Evolutionary conservation across 1,140 invertebrate species (phyloP), one percentile per base, ranked within the genome.

Genomic region (Limonius californicus): DNA sequence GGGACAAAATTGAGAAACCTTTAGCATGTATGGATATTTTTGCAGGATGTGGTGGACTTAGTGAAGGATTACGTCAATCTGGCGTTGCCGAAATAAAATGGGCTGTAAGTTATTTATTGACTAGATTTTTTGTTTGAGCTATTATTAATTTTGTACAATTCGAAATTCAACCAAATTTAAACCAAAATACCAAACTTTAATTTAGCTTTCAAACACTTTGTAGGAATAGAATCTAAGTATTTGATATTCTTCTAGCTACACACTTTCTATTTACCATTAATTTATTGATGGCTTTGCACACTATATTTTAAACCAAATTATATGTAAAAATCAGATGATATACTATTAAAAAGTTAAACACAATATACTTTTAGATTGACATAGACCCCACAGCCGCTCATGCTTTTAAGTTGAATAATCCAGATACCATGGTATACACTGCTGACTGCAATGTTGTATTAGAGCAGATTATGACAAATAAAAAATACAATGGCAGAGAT

Each of bases 1-100:
- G 70, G 74, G 73, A 66, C 27, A 35, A 68, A 30, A 72, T 84
- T 23, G 62, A 76, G 0, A 75, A 74, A 58, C n/a, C n/a, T 45
- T 74, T 94, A 18, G 77, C 78, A 69, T 85, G 84, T 32, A 76
- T 95, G 54, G 92, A 95, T 76, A 86, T 95, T 14, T 95, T 95
- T 80, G 89, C 92, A 66, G 92, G 92, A 0, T 94, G 92, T 77
- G 92, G 92, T 53, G 92, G 90, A 3, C 70, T 89, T 39, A 87
- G 86, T 0, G 84, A 86, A 68, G 89, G 89, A 1, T 80, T 95
- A 15, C 86, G 91, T 69, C 83, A 86, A 67, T 80, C 87, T 19
- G 88, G 88, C 0, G 74, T 91, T 3, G 82, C 86, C 0, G 84
- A 88, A 54, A 85, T 82, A 55, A 72, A 80, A 47, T 95, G 92